Conservation (phyloP, 2,113 vertebrate genomes). For the Barnardius zonarius region DNA sequence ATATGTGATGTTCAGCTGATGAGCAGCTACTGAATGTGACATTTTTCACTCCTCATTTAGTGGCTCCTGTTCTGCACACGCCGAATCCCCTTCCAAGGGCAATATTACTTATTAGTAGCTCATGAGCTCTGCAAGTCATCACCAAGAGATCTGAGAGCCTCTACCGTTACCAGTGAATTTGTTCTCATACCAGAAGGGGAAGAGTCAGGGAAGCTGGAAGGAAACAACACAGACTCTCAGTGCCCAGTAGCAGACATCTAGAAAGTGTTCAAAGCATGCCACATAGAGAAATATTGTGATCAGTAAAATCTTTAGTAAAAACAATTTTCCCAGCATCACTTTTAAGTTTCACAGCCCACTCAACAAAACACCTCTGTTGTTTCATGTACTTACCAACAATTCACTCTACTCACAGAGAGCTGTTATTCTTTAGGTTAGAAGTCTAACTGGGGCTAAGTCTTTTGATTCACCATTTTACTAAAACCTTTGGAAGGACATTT, state of each 20-base stretch:
- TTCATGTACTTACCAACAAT: not conserved
- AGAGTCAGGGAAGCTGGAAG: not conserved
- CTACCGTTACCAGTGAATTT: not conserved
- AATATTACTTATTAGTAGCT: not conserved
- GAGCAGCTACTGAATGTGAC: not conserved
- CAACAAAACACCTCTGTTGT: not conserved
- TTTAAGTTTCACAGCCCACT: not conserved
- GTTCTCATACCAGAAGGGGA: accelerated
- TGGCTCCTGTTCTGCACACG: not conserved
- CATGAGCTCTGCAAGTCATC: not conserved
- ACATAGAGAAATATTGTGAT: not conserved
- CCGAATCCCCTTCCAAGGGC: not conserved
- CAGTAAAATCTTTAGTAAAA: not conserved
- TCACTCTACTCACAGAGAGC: not conserved
- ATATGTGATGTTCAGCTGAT: not conserved
- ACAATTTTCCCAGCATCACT: not conserved
- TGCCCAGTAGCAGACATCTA: not conserved
- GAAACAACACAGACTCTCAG: not conserved
- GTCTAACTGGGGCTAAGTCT: not conserved
- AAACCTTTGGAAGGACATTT: not conserved
- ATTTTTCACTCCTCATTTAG: not conserved
- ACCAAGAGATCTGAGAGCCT: not conserved
- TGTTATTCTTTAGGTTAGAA: not conserved
- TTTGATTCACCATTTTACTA: not conserved
- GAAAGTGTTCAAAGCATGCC: not conserved